A percentile compares a stretch with the other conserved stretches of the same genome.
phyloP scores from a whole-genome alignment of 2,797 vertebrate species.

The Eleutherodactylus coqui region DNA sequence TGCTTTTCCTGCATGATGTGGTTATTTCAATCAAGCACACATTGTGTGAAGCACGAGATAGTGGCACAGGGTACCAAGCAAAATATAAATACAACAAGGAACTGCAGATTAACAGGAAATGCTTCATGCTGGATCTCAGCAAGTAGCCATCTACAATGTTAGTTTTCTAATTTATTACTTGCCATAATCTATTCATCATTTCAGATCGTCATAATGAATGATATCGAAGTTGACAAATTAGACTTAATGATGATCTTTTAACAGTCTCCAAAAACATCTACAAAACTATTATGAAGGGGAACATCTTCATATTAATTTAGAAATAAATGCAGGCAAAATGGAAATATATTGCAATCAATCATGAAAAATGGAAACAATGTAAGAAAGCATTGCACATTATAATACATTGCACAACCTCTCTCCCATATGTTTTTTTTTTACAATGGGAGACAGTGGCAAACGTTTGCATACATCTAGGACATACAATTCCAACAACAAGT shows the following conservation, averaged over 20 bases:
- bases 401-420: not conserved
- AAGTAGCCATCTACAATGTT: constrained; percentile 35
- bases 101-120: constrained; percentile 43
- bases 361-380: not conserved
- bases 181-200: constrained; percentile 29
- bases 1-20: constrained; percentile 26
- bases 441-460: not conserved
- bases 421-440: not conserved
- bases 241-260: constrained; percentile 28
- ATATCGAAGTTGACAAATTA: constrained; percentile 15
- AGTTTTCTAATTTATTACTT: constrained; percentile 36
- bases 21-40: constrained; percentile 53
- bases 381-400: not conserved
- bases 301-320: not conserved
- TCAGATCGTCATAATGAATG: constrained; percentile 16
- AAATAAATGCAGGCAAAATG: not conserved
- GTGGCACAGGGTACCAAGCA: constrained; percentile 20
- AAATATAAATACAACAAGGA: constrained; percentile 46
- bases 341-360: not conserved
- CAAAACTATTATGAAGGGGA: not conserved
- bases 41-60: constrained; percentile 48
- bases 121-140: constrained; percentile 28
- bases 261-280: not conserved
- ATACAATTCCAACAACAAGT: not conserved
- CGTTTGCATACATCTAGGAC: not conserved